Conservation (phyloP, 2,888 invertebrate species). For the Quadroppia sp. region DNA sequence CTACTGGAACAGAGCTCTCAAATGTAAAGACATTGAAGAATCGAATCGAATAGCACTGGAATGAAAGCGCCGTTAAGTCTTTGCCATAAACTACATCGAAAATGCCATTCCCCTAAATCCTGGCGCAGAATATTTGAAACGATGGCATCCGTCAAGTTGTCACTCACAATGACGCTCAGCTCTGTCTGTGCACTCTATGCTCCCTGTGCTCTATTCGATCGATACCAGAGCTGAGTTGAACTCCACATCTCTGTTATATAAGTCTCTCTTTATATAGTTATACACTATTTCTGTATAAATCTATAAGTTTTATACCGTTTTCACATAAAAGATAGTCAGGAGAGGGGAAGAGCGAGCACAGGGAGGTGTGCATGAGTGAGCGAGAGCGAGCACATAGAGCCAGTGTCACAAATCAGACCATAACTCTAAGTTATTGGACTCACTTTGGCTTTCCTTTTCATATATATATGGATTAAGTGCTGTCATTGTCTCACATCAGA, state of each 20-base stretch:
- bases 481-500: slow-evolving; percentile 26
- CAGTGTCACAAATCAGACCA: slow-evolving; percentile 36
- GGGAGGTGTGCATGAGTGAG: too few species aligned
- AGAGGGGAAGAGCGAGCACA: too few species aligned
- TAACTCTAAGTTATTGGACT: slow-evolving; percentile 30
- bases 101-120: slow-evolving; percentile 31
- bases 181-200: not conserved
- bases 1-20: not conserved
- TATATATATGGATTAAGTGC: slow-evolving; percentile 39
- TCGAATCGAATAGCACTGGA: slow-evolving; percentile 26
- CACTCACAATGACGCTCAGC: slow-evolving; percentile 34
- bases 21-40: slow-evolving; percentile 35
- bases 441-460: slow-evolving; percentile 37
- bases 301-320: slow-evolving; percentile 6
- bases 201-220: not conserved
- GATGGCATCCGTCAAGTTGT: slow-evolving; percentile 39
- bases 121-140: slow-evolving; percentile 31
- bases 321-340: not conserved
- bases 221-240: not conserved
- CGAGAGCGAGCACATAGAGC: not conserved
- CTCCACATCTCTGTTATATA: not conserved
- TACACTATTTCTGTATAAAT: not conserved
- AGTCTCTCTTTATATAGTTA: not conserved
- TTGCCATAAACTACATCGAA: slow-evolving; percentile 24
- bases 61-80: slow-evolving; percentile 11